Evolutionary conservation across 2,888 invertebrate species (phyloP).

Genomic region (Athetis lepigone): DNA sequence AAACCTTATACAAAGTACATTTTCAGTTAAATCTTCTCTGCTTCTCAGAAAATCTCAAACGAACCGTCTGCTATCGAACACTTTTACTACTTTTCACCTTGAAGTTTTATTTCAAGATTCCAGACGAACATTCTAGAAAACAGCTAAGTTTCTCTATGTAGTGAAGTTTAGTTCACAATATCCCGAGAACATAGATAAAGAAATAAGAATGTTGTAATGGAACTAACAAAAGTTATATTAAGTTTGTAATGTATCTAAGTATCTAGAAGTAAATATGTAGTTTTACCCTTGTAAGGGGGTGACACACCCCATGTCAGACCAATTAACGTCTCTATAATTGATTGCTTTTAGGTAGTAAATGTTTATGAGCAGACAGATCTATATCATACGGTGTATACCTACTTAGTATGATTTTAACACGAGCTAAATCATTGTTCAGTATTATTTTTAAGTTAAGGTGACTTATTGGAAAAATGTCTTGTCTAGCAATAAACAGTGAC

Average conservation of each 20-base stretch:
- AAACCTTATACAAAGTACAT: slow-evolving; percentile 2
- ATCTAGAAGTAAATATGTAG: not conserved
- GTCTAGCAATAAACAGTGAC: too few species aligned
- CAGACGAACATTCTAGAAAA: slow-evolving; percentile 18
- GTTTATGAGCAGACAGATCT: slow-evolving; percentile 13
- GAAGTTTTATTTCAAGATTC: slow-evolving; percentile 45
- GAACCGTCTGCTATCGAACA: slow-evolving; percentile 24
- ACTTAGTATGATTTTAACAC: too few species aligned
- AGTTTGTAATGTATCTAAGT: slow-evolving; percentile 4
- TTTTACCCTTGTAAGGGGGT: slow-evolving; percentile 20
- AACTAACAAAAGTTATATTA: slow-evolving; percentile 12
- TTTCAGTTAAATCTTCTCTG: slow-evolving; percentile 18
- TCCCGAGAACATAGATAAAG: not conserved
- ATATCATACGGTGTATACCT: not conserved
- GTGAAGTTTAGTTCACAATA: slow-evolving; percentile 1
- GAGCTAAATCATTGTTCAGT: too few species aligned
- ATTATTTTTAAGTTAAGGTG: too few species aligned
- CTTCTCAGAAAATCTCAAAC: slow-evolving; percentile 23
- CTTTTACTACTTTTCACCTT: slow-evolving; percentile 41
- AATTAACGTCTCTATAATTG: slow-evolving; percentile 33
- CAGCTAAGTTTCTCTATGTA: slow-evolving; percentile 24
- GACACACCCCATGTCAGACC: slow-evolving; percentile 30
- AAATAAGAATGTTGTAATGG: not conserved
- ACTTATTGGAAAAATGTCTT: too few species aligned
- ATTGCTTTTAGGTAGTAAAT: slow-evolving; percentile 24